Evolutionary conservation across 2,113 vertebrate species (phyloP), one percentile per base, ranked within the genome.

Genomic region (Mesoclemmys tuberculata): DNA sequence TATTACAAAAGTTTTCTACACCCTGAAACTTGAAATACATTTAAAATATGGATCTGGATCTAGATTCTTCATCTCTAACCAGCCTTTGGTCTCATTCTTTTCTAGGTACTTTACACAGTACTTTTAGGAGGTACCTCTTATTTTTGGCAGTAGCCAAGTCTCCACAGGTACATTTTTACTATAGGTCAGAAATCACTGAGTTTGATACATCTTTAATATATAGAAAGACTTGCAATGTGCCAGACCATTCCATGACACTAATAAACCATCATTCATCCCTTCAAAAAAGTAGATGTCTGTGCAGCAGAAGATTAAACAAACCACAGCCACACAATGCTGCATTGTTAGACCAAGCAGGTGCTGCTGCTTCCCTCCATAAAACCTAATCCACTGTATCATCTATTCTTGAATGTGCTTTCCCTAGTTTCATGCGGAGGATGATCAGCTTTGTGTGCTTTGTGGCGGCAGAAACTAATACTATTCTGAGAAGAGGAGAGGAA

Each of bases 391-490:
- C 92, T 94, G n/a, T 91, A 95, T 97, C 19, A 68, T 93, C 94
- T 95, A 74, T 96, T 90, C 82, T 96, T 93, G 97, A 95, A 97
- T 96, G 87, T 81, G 81, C 92, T 96, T 86, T 96, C 91, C 94
- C 90, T 92, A 87, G 80, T 91, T 96, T 89, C 89, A 80, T 94
- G 83, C 89, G 90, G 85, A 82, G 91, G 74, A 90, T 92, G 91
- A 96, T 92, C 80, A 46, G 46, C 46, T 46, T 46, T 93, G 79
- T 44, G 10, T 58, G 75, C 75, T 94, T 94, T 96, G 68, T 92
- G 54, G 84, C 95, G 90, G 58, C 44, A 97, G 80, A 96, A 97
- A 82, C 89, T 85, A 95, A 92, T 96, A 92, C 92, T 94, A 89
- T 93, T 92, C 82, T 93, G 87, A 27, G 75, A 48, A 93, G 84